These are phyloP conservation scores for Pseudococcus viburni DNA, from an alignment of 2,888 invertebrate species.

Conservation along the genomic window DNA sequence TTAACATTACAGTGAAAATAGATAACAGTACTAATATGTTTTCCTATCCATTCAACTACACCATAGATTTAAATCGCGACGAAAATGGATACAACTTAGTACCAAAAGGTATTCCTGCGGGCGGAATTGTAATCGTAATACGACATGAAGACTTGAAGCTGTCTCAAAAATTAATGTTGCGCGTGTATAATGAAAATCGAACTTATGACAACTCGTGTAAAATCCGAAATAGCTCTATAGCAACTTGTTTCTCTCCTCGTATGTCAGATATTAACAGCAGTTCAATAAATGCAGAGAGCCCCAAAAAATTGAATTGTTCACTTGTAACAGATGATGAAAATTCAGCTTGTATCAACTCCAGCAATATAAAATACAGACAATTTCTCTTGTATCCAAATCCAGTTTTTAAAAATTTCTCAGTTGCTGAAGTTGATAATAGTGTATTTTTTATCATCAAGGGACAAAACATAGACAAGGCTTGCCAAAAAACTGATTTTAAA, in stretches of 20 bases:
- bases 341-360: not conserved
- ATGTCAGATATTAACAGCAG: too few relatives aligned
- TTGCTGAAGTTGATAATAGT: not conserved
- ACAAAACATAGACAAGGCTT: not conserved
- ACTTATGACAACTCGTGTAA: not conserved
- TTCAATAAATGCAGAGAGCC: too few relatives aligned
- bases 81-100: constrained; percentile 76
- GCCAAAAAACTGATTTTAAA: not conserved
- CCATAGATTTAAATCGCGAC: not conserved
- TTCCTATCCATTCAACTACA: not conserved
- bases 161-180: not conserved
- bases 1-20: too few relatives aligned
- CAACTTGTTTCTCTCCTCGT: too few relatives aligned
- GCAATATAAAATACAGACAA: not conserved
- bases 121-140: not conserved
- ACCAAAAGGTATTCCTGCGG: constrained; percentile 72
- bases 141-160: not conserved
- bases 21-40: too few relatives aligned
- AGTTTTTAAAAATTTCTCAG: not conserved
- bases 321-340: not conserved
- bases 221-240: too few relatives aligned
- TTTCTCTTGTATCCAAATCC: not conserved
- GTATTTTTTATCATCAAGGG: not conserved
- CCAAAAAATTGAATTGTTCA: not conserved
- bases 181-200: not conserved